Evolutionary conservation across 1,140 invertebrate genomes (phyloP).

Genomic region (Drosophila cardini): DNA sequence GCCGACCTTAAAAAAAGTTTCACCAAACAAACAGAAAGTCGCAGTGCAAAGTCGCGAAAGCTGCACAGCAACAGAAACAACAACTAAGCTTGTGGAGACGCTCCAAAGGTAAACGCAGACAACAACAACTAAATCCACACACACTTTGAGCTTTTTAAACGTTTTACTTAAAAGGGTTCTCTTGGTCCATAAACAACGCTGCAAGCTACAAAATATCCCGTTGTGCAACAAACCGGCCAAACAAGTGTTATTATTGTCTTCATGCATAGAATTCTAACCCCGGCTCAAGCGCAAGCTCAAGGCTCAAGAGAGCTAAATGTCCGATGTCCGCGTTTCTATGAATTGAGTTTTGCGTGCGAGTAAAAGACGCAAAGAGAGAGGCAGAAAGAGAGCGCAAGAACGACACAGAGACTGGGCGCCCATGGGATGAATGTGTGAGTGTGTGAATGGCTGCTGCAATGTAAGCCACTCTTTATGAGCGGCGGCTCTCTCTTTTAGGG

Average conservation of each 20-base stretch:
- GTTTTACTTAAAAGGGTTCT: slow-evolving; percentile 59
- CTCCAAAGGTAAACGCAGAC: slow-evolving; percentile 58
- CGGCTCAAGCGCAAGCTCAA: slow-evolving; percentile 72
- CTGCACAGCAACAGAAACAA: slow-evolving; percentile 50
- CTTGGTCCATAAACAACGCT: slow-evolving; percentile 17
- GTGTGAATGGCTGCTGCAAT: slow-evolving; percentile 49
- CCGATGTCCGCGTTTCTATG: slow-evolving; percentile 27
- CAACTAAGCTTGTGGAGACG: slow-evolving; percentile 41
- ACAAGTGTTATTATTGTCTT: slow-evolving; percentile 60
- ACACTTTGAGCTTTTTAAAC: slow-evolving; percentile 17
- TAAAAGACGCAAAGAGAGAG: slow-evolving; percentile 8
- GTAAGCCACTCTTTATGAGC: slow-evolving; percentile 58
- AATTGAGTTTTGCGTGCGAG: slow-evolving; percentile 23
- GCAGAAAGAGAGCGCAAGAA: slow-evolving; percentile 5
- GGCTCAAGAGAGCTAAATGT: slow-evolving; percentile 23
- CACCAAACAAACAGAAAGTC: slow-evolving; percentile 78
- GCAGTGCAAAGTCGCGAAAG: slow-evolving; percentile 66
- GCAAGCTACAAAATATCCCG: slow-evolving; percentile 70
- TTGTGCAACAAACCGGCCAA: slow-evolving; percentile 79
- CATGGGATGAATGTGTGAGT: slow-evolving; percentile 17
- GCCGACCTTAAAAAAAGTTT: slow-evolving; percentile 76
- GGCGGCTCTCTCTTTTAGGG: slow-evolving; percentile 30
- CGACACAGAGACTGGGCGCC: slow-evolving; percentile 46
- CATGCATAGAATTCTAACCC: slow-evolving; percentile 60
- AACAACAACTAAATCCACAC: slow-evolving; percentile 11